Base-by-base conservation (phyloP, 2,888 invertebrate species). In the Dorcus hopei region DNA sequence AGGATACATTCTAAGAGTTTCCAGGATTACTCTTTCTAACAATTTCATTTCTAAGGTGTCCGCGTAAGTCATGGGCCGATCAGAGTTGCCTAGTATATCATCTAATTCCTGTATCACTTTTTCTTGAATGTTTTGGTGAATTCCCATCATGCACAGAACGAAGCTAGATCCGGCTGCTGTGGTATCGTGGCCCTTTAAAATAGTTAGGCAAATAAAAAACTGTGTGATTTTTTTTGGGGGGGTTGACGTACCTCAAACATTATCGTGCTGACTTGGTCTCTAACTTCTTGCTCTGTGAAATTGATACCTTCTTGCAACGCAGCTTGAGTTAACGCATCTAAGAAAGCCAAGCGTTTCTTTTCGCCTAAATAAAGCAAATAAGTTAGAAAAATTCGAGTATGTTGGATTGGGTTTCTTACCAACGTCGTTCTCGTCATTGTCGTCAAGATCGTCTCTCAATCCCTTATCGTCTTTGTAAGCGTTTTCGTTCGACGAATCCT, bases 11-110 rank as follows among this genome's bases (percentile, higher is more conserved):
- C 91, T 83, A 19, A 91, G 78, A 3, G 91, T 88, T 77, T 92
- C 91, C 86, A 92, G 86, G 49, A 92, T 82, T 61, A 91, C 90
- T 61, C 91, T 82, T 77, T 92, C 92, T 66, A 92, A 78, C 71
- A 90, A 91, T 76, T 92, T 92, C 90, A 92, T 91, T 76, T 91
- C 88, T n/a, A 91, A 74, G 1, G 91, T 91, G 65, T 93, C 92
- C 69, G 89, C 87, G 80, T 89, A 91, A 9, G 90, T 91, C 48
- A 87, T 87, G 3, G 88, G 86, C 16, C 91, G 83, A 70, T 90
- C 85, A 0, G 89, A 87, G 66, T 87, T 87, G 40, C 89, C 88
- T 72, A 92, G 92, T 65, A 92, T 90, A 55, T 83, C 82, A 67
- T 90, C 84, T 40, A 92, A 70, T 75, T 92, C 91, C 62, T 89